phyloP scores from a whole-genome alignment of 2,888 invertebrate genomes.

The Agrochola circellaris region DNA sequence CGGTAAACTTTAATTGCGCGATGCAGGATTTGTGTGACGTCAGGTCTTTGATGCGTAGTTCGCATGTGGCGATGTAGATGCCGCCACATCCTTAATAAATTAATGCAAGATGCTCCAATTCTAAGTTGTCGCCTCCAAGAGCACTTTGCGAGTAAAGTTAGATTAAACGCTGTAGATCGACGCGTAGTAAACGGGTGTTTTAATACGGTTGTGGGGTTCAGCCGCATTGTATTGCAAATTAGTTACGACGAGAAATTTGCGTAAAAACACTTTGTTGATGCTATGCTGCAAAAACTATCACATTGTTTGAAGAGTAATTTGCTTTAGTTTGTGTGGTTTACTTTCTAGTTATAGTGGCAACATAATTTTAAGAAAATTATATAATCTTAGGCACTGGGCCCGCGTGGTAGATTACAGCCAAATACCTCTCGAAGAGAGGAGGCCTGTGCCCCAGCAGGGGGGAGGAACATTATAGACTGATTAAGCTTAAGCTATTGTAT shows the following conservation, averaged over 20 bases:
- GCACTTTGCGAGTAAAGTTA: slow-evolving; percentile 83
- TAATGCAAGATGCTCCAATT: slow-evolving; percentile 73
- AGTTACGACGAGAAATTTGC: slow-evolving; percentile 70
- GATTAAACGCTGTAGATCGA: slow-evolving; percentile 86
- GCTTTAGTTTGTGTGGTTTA: neutral
- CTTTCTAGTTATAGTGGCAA: neutral
- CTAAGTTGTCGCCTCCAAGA: slow-evolving; percentile 78
- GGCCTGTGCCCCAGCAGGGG: no score
- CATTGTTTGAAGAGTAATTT: slow-evolving; percentile 16
- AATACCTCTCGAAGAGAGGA: no score
- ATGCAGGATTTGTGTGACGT: no score
- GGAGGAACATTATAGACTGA: no score
- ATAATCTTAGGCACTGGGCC: no score
- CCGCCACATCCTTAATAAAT: slow-evolving; percentile 67
- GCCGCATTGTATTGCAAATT: slow-evolving; percentile 84
- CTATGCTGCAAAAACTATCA: slow-evolving; percentile 19
- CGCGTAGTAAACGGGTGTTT: slow-evolving; percentile 78
- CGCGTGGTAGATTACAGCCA: no score
- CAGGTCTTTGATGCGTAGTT: no score
- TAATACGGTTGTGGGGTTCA: slow-evolving; percentile 73
- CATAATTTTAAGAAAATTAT: neutral
- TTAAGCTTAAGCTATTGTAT: no score
- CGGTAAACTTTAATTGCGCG: no score
- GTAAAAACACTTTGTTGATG: slow-evolving; percentile 57
- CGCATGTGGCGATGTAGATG: no score